Conservation (phyloP, 2,113 vertebrate genomes). For the Barnardius zonarius region DNA sequence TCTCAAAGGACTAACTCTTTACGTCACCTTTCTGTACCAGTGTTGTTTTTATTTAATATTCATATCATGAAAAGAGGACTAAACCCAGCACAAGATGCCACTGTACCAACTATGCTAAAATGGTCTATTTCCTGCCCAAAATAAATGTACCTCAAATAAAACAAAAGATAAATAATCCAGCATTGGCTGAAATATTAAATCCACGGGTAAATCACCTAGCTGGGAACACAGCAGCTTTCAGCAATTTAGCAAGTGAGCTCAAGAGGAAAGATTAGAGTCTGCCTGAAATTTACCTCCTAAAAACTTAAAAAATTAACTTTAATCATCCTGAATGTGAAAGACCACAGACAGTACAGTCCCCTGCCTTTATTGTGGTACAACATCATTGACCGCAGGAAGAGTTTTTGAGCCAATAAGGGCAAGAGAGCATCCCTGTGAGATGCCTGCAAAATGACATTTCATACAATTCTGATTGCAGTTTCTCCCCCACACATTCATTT, state of each 20-base stretch:
- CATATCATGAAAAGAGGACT: neutral
- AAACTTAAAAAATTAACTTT: neutral
- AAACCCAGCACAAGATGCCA: neutral
- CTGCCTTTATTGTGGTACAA: neutral
- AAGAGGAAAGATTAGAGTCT: neutral
- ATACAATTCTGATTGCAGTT: neutral
- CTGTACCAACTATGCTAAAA: neutral
- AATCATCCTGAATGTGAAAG: neutral
- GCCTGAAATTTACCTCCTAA: neutral
- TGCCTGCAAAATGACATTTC: neutral
- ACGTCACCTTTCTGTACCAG: neutral
- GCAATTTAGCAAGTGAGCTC: neutral
- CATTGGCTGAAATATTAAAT: neutral
- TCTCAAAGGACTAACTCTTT: slow-evolving; percentile 3
- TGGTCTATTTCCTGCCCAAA: neutral
- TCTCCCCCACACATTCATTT: neutral
- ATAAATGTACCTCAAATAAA: neutral
- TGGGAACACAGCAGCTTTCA: neutral
- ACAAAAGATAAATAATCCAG: neutral
- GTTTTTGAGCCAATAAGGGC: neutral
- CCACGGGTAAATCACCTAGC: neutral
- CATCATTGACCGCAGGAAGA: neutral
- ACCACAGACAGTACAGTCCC: fast-evolving
- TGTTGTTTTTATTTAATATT: slow-evolving; percentile 3
- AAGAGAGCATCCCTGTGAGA: neutral